These are phyloP conservation scores for Drosophila buzzatii DNA, from an alignment of 2,888 invertebrate genomes.

Conservation along the genomic window DNA sequence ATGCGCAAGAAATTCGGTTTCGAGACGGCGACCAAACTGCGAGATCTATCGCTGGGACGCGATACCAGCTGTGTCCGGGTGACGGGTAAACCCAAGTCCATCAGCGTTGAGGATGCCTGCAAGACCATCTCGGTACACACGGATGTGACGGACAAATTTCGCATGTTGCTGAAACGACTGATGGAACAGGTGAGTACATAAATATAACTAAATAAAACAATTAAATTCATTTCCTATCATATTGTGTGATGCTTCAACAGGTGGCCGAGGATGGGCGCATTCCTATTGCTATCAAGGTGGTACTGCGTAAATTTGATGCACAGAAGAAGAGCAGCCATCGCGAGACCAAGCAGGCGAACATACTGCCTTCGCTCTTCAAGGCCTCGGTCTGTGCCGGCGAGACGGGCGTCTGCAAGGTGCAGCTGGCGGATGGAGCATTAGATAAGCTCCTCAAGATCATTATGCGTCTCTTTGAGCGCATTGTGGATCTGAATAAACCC, in stretches of 20 bases:
- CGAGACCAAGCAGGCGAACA: constrained; percentile 91
- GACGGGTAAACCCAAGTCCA: constrained; percentile 91
- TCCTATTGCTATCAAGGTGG: constrained; percentile 91
- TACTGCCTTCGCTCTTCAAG: constrained; percentile 89
- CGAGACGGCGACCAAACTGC: constrained; percentile 89
- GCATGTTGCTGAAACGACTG: constrained; percentile 89
- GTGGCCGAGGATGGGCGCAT: constrained; percentile 91
- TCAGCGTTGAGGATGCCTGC: constrained; percentile 93
- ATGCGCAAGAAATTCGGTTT: constrained; percentile 89
- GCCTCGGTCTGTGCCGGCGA: constrained; percentile 68
- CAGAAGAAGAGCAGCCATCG: constrained; percentile 89
- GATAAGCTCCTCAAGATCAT: constrained; percentile 89
- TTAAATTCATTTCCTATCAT: neutral
- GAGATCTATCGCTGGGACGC: constrained; percentile 90
- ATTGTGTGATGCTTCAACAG: constrained; percentile 37
- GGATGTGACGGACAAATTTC: constrained; percentile 91
- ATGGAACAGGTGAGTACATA: constrained; percentile 87
- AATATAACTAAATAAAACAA: too few species aligned
- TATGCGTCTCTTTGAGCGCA: constrained; percentile 91
- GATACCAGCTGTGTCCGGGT: constrained; percentile 90
- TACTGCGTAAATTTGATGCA: constrained; percentile 90
- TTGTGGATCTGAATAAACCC: constrained; percentile 90
- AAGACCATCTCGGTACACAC: constrained; percentile 90
- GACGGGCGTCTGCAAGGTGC: constrained; percentile 84
- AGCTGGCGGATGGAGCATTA: constrained; percentile 86